Base-by-base conservation (phyloP, 2,113 vertebrate species). In the Chaenocephalus aceratus region DNA sequence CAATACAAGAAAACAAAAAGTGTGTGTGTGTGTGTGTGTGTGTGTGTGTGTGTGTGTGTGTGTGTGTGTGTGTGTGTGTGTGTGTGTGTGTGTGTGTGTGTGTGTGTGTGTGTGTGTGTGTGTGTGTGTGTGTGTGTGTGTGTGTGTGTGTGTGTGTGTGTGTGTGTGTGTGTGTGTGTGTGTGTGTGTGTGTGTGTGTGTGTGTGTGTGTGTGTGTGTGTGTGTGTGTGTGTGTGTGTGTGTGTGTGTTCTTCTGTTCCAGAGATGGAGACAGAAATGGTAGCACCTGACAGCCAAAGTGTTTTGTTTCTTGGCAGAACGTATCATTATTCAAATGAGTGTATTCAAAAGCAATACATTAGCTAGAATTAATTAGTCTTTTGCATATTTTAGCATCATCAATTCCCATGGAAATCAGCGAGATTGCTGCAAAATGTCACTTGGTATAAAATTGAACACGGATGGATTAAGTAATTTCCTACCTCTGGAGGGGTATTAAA, bases 361-460 rank as follows among this genome's bases (percentile, higher is more conserved):
- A 91, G 91, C 87, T 90, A 15, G 86, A 87, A 91, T 91, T 91
- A 94, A 94, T 95, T 94, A 93, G 86, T 91, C 71, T 49, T 76
- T 74, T 85, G 93, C 92, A 94, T 94, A 93, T 94, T 91, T 94
- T 92, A 88, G 86, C 84, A 85, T 89, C 70, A 83, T 87, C 84
- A 90, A 88, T 92, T 89, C 81, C 89, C 82, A 60, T 56, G 77
- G 77, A 90, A 88, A 90, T 90, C 36, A 67, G 70, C 59, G 30
- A 74, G 85, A 85, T 89, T 87, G 80, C 88, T 88, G 78, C 83
- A 91, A 94, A 95, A 95, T 95, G 94, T 94, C 94, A 95, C 34
- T 70, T 79, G 74, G 92, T 93, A 89, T 94, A 87, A 92, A 91
- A 89, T 62, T 74, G 74, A 86, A 84, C 67, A 83, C 65, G 77